A percentile compares a stretch with the other conserved stretches of the same genome.
phyloP scores from a whole-genome alignment of 2,888 invertebrate species.

The Drosophila mimetica region DNA sequence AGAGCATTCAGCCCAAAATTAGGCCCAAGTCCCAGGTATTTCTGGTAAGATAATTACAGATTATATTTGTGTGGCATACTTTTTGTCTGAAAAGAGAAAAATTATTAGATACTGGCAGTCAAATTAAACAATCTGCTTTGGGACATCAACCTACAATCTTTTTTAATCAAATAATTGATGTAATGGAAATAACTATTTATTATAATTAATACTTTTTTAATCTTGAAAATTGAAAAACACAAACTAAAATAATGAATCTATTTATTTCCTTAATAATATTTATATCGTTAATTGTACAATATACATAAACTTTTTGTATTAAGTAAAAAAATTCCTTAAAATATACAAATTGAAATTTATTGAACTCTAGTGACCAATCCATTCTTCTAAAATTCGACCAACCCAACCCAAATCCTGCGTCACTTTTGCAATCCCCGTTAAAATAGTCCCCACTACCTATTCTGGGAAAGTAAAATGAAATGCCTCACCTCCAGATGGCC shows the following conservation, averaged over 20 bases:
- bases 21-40: background rate
- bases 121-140: background rate
- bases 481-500: background rate
- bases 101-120: background rate
- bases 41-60: fast-evolving
- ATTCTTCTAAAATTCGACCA: background rate
- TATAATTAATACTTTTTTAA: too few relatives aligned
- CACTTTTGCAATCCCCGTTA: background rate
- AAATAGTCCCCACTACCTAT: background rate
- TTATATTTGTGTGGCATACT: background rate
- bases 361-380: background rate
- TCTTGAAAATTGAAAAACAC: too few relatives aligned
- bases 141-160: too few relatives aligned
- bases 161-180: too few relatives aligned
- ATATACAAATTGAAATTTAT: background rate
- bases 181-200: too few relatives aligned
- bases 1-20: background rate
- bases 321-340: too few relatives aligned
- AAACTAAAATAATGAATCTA: too few relatives aligned
- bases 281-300: too few relatives aligned
- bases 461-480: background rate
- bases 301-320: too few relatives aligned
- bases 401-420: background rate
- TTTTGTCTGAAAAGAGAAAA: background rate
- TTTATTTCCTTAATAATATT: too few relatives aligned